A percentile compares a stretch with the other conserved stretches of the same genome.
Conservation (phyloP, 2,113 vertebrate species). For the Cyphomyrus plagiostoma region DNA sequence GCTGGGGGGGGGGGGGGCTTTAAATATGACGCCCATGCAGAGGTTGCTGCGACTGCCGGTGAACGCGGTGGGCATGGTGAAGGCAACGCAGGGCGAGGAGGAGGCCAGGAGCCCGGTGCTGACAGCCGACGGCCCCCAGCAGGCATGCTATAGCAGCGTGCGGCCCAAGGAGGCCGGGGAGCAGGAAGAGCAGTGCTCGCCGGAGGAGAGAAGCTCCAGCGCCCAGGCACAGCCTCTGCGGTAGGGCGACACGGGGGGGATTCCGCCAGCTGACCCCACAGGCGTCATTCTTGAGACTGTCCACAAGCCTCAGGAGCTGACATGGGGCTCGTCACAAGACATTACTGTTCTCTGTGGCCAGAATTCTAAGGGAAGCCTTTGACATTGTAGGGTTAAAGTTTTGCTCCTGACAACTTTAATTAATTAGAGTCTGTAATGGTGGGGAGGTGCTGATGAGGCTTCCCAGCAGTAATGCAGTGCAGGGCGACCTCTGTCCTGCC, state of each 20-base stretch:
- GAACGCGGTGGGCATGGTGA: constrained; percentile 62
- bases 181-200: constrained; percentile 43
- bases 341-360: background rate
- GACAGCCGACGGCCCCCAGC: constrained; percentile 60
- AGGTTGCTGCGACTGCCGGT: constrained; percentile 78
- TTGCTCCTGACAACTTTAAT: background rate
- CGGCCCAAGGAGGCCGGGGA: constrained; percentile 72
- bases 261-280: background rate
- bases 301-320: background rate
- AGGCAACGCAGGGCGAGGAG: constrained; percentile 57
- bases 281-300: background rate
- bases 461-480: background rate
- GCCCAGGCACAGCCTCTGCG: constrained; percentile 64
- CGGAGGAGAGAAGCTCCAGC: constrained; percentile 52
- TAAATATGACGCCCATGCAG: constrained; percentile 69
- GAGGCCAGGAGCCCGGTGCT: constrained; percentile 80
- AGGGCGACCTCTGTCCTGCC: background rate
- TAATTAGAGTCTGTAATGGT: background rate
- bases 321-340: background rate
- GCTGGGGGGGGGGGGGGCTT: background rate
- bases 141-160: constrained; percentile 79
- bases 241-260: constrained; percentile 58
- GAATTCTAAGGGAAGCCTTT: background rate
- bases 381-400: background rate
- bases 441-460: background rate